phyloP scores from a whole-genome alignment of 1,140 invertebrate genomes.

The Solenopsis fugax region DNA sequence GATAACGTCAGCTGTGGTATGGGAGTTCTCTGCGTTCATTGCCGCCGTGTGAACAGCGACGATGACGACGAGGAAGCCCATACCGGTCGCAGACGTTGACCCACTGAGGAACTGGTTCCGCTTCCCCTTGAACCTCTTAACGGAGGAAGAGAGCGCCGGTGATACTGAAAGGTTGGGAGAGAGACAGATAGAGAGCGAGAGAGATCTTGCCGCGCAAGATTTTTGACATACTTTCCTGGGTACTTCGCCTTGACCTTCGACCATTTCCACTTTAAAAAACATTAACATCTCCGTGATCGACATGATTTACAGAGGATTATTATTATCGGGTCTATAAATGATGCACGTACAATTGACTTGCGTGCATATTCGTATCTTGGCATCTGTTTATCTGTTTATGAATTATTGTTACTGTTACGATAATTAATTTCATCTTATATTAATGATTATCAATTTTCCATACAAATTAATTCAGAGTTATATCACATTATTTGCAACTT shows the following conservation, averaged over 20 bases:
- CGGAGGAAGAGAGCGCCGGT: constrained; percentile 34
- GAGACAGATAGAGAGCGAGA: constrained; percentile 57
- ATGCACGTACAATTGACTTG: constrained; percentile 1
- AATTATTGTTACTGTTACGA: constrained; percentile 10
- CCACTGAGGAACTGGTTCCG: constrained; percentile 86
- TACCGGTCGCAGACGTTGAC: constrained; percentile 83
- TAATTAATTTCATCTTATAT: constrained; percentile 12
- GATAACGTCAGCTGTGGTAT: constrained; percentile 63
- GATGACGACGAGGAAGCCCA: constrained; percentile 60
- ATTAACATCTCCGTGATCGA: background rate
- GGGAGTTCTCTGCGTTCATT: constrained; percentile 7
- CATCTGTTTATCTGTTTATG: background rate
- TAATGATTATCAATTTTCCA: background rate
- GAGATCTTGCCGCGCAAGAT: constrained; percentile 76
- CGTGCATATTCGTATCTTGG: background rate
- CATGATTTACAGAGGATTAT: constrained; percentile 14
- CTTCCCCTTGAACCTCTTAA: constrained; percentile 82
- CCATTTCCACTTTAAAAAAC: constrained; percentile 78
- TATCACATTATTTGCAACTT: background rate
- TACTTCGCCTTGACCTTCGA: constrained; percentile 82
- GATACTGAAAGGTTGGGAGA: constrained; percentile 51
- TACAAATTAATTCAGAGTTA: constrained; percentile 29
- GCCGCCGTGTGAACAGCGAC: constrained; percentile 43
- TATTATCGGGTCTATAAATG: background rate
- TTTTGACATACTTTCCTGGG: constrained; percentile 85